Evolutionary conservation across 2,888 invertebrate genomes (phyloP).

Genomic region (Hipparchia sbordonii): DNA sequence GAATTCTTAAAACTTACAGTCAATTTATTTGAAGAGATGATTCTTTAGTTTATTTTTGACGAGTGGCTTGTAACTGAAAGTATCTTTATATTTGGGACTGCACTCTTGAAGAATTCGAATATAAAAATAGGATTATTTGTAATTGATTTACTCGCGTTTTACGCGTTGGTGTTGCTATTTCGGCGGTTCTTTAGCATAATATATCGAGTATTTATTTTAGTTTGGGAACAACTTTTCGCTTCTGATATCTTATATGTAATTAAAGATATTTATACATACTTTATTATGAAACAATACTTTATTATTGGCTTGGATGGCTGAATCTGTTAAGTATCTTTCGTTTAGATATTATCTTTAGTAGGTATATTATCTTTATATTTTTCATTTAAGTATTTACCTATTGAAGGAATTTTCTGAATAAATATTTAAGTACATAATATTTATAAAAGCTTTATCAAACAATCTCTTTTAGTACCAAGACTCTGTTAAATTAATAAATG

Average conservation of each 20-base stretch:
- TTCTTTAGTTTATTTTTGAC: slow-evolving; percentile 17
- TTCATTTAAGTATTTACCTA: too few species aligned
- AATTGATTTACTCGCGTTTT: neutral
- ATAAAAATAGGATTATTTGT: slow-evolving; percentile 8
- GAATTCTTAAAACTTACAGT: slow-evolving; percentile 29
- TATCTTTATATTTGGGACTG: slow-evolving; percentile 14
- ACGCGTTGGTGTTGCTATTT: slow-evolving; percentile 19
- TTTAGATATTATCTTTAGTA: neutral
- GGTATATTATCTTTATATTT: too few species aligned
- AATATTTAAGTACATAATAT: too few species aligned
- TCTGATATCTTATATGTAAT: too few species aligned
- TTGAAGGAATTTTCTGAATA: too few species aligned
- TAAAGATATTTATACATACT: too few species aligned
- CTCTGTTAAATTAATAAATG: too few species aligned
- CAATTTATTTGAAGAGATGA: slow-evolving; percentile 1
- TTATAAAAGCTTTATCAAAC: too few species aligned
- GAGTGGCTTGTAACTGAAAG: slow-evolving; percentile 4
- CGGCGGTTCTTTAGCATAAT: slow-evolving; percentile 1
- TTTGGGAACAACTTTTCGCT: too few species aligned
- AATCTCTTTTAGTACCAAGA: too few species aligned
- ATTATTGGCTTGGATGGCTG: too few species aligned
- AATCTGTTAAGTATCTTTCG: neutral
- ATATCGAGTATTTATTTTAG: neutral
- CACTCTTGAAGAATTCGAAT: neutral
- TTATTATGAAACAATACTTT: too few species aligned